A percentile compares a stretch with the other conserved stretches of the same genome.
Evolutionary conservation across 1,140 invertebrate species (phyloP).

Genomic region (Drosophila lacertosa): DNA sequence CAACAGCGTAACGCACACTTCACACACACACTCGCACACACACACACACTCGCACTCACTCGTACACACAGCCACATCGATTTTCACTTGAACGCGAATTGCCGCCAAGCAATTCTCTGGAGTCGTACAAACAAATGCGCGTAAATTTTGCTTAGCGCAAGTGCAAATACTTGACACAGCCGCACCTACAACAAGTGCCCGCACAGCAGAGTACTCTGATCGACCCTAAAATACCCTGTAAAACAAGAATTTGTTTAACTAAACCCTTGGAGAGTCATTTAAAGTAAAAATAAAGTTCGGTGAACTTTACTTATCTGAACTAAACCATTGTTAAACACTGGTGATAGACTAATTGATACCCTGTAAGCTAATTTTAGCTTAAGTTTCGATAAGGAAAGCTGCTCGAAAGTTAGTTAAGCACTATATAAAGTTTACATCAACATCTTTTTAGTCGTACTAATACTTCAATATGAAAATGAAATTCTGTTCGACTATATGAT

Average conservation of each 20-base stretch:
- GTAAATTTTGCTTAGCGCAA: constrained; percentile 81
- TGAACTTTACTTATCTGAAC: background rate
- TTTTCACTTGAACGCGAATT: constrained; percentile 73
- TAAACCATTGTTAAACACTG: background rate
- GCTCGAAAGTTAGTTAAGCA: too few species aligned
- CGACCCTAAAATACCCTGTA: constrained; percentile 13
- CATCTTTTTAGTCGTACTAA: too few species aligned
- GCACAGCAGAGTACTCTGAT: background rate
- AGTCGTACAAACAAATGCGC: constrained; percentile 78
- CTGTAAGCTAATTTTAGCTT: background rate
- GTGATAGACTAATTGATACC: background rate
- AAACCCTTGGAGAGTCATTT: too few species aligned
- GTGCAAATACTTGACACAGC: constrained; percentile 81
- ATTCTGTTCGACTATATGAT: too few species aligned
- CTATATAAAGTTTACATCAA: too few species aligned
- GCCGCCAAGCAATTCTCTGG: constrained; percentile 61
- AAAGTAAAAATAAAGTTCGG: background rate
- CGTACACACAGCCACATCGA: constrained; percentile 49
- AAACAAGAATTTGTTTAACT: too few species aligned
- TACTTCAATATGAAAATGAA: too few species aligned
- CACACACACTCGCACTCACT: constrained; percentile 4
- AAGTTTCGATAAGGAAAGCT: too few species aligned
- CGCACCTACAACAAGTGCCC: constrained; percentile 59
- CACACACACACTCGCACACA: constrained; percentile 23
- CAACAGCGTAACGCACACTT: constrained; percentile 50